Evolutionary conservation across 2,113 vertebrate genomes (phyloP), one percentile per base, ranked within the genome.

Genomic region (Alligator sinensis): DNA sequence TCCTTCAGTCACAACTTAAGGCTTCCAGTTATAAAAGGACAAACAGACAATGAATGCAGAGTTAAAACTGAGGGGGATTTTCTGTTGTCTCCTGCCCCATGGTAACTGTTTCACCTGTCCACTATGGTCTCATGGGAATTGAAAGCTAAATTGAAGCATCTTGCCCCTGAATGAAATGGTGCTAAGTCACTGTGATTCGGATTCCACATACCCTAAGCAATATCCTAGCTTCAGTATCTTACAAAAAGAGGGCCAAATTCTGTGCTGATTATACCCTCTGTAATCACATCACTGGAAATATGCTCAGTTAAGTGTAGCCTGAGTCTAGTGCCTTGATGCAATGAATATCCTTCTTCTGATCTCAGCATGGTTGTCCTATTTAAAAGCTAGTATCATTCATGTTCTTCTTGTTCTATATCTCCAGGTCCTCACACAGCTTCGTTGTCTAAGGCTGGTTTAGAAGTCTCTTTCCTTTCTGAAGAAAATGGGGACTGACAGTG

Each of bases 401-500:
- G 3, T 9, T 84, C n/a, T 77, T 94, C 77, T 55, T 28, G 60
- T 94, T 90, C 55, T 93, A 15, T 89, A 25, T 95, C 59, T 92
- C 13, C 94, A 98, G 98, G 82, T 95, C 78, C 57, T 89, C 21
- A 61, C 68, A 5, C 2, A 21, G 6, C 58, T 79, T 47, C 87
- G 75, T 87, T 87, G 66, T 79, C 87, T 64, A 78, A 81, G 81
- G 28, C 95, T 93, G 87, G 82, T 80, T 84, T 90, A 95, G 93
- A 97, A 92, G 82, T 25, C 27, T 79, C 79, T 80, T 94, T 30
- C 1, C 2, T 61, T 72, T 80, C 83, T 88, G 81, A 83, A 87
- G 89, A 98, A 92, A 95, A 98, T 98, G 98, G 97, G 97, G 89
- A 95, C 92, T 13, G 97, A 98, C 2, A 91, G 95, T 84, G 98